Evolutionary conservation across 2,113 vertebrate species (phyloP).

Genomic region (Mastomys natalensis): DNA sequence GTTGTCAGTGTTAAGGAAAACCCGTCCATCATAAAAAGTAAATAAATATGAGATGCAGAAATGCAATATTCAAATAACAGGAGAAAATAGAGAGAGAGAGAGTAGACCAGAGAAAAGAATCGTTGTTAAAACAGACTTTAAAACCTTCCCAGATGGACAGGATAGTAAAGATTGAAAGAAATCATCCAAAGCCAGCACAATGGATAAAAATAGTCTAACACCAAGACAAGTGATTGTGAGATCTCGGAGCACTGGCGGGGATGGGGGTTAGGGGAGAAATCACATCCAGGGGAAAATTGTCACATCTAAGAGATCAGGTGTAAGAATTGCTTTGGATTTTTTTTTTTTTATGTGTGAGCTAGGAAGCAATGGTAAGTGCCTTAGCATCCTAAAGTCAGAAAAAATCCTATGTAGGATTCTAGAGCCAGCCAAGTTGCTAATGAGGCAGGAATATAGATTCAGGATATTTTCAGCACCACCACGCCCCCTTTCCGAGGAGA

Average conservation of each 20-base stretch:
- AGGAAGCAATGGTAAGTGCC: background rate
- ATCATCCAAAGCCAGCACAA: background rate
- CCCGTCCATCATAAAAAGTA: background rate
- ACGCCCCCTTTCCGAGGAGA: background rate
- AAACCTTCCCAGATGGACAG: background rate
- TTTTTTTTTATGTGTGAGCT: background rate
- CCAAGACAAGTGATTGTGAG: background rate
- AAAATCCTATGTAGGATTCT: background rate
- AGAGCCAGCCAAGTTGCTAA: background rate
- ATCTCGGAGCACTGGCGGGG: background rate
- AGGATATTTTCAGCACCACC: background rate
- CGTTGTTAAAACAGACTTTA: background rate
- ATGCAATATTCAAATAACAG: background rate
- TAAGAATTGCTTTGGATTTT: background rate
- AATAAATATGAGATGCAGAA: background rate
- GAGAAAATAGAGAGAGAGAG: background rate
- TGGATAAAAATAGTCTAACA: background rate
- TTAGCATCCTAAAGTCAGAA: background rate
- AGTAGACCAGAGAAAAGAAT: background rate
- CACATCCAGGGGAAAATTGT: background rate
- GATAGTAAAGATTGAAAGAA: background rate
- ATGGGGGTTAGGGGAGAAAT: background rate
- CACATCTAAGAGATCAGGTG: background rate
- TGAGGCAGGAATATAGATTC: background rate
- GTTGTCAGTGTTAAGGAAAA: constrained; percentile 3